Conservation (phyloP, 2,888 invertebrate genomes). For the Entomobrya proxima region DNA sequence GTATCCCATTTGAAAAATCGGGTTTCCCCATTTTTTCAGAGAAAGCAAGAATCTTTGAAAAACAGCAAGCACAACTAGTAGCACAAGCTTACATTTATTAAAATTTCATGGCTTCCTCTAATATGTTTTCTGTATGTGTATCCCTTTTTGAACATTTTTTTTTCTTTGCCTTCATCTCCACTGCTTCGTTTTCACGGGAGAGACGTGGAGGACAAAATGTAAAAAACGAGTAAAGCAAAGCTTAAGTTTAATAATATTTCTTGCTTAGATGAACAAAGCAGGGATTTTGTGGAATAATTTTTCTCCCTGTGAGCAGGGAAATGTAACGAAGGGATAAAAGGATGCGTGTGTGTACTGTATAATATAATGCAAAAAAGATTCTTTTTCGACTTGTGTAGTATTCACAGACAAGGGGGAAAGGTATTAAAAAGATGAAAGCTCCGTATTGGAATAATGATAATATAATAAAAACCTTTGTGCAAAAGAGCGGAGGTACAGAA, state of each 20-base stretch:
- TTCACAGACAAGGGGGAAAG: conserved; percentile 19
- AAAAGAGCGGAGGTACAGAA: not conserved
- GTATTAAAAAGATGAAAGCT: conserved; percentile 55
- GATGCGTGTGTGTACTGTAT: conserved; percentile 1
- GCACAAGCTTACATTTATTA: conserved; percentile 48
- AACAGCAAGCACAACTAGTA: conserved; percentile 4
- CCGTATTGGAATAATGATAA: conserved; percentile 47
- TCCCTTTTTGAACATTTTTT: not conserved
- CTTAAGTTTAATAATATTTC: conserved; percentile 64
- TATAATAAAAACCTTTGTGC: conserved; percentile 24
- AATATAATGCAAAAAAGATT: conserved; percentile 3
- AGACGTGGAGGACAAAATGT: conserved; percentile 13
- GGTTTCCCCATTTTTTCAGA: not conserved
- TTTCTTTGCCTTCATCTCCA: conserved; percentile 6
- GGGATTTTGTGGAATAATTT: conserved; percentile 44
- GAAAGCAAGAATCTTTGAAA: not conserved
- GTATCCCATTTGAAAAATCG: conserved; percentile 12
- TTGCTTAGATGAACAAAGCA: conserved; percentile 56
- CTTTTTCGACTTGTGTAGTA: not conserved
- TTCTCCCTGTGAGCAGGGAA: conserved; percentile 30
- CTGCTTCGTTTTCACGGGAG: not conserved
- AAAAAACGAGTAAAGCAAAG: conserved; percentile 41
- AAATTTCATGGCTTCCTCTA: conserved; percentile 53
- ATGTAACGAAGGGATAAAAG: conserved; percentile 40
- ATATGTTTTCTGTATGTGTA: conserved; percentile 14